Base-by-base conservation (phyloP, 2,797 vertebrate species). In the Chrysocyon brachyurus region DNA sequence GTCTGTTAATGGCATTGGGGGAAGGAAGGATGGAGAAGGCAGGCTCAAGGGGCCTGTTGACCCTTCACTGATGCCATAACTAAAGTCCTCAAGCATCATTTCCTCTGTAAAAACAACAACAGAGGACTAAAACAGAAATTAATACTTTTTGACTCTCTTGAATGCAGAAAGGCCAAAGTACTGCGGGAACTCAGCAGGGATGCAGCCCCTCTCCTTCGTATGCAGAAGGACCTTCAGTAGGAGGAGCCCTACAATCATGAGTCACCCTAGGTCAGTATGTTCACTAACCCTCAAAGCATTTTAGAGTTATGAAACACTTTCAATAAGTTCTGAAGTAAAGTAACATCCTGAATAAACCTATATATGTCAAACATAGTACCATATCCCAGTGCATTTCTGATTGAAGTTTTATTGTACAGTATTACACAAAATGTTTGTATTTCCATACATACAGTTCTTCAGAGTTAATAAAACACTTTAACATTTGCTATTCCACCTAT, bases 401-500 rank as follows among this genome's bases (percentile, higher is more conserved):
- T 0, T 85, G 24, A 95, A 56, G 75, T 94, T 96, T 93, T 82
- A 91, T 22, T 72, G 31, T 54, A 81, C 11, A 73, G 14, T 56
- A 59, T 77, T 85, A 91, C 12, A 64, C 4, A 86, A 89, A 94
- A 87, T 87, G 52, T 68, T 84, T 91, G 49, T 57, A 91, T 72
- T 91, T 28, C 16, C 36, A 66, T 73, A 64, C 14, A 93, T 1
- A 92, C 22, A 90, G 15, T 11, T 92, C 75, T 84, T 89, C 66
- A 56, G 11, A 93, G 79, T 12, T 82, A 61, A 81, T 78, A 90
- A 87, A 87, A 84, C 68, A 87, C 75, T 90, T 84, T 75, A 81
- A 90, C 52, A n/a, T 79, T 54, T 82, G 87, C 90, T 66, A 89
- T 31, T 49, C 91, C 81, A 97, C 81, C 93, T 81, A 95, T 31